Evolutionary conservation across 2,113 vertebrate species (phyloP), one percentile per base, ranked within the genome.

Genomic region (Diadophis punctatus): DNA sequence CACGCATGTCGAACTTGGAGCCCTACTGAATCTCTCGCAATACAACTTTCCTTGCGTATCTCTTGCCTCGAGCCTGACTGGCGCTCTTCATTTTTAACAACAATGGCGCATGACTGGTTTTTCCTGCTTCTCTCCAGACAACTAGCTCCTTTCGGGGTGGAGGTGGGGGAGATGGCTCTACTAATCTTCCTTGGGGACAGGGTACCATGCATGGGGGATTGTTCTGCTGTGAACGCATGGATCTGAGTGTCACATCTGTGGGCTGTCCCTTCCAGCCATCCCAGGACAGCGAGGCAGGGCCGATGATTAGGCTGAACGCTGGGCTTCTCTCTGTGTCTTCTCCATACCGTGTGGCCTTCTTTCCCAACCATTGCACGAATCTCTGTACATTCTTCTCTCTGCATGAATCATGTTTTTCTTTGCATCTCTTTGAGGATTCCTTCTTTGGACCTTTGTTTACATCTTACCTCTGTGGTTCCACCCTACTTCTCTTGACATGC

Each of bases 161-260:
- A 43, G 22, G 8, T 63, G 1, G 39, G 91, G 51, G 51, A 0
- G 91, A 94, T 92, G 90, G 90, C 95, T 46, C 0, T 88, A 94
- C 97, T 97, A 95, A 96, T 94, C 93, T 74, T 60, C 95, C 96
- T 95, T 4, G 90, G 96, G 96, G 96, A 96, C 46, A 2, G 94
- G 93, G 96, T 91, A 94, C 93, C 92, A 93, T 97, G 97, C 97
- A 97, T 97, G 97, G 68, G 53, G 53, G n/a, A 10, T 89, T 80
- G 90, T 97, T 96, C 96, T 97, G 97, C 96, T 96, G 93, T 97
- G 92, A 96, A 96, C 96, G 98, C 97, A 98, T 98, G 88, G 97
- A 98, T 97, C 96, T 98, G 98, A 99, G 98, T 98, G 98, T 99
- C 98, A 99, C 98, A 99, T 99, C 99, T 98, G 97, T 98, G 98